These are phyloP conservation scores for Triplophysa yarkandensis DNA, from an alignment of 2,797 vertebrate species.

Conservation along the genomic window DNA sequence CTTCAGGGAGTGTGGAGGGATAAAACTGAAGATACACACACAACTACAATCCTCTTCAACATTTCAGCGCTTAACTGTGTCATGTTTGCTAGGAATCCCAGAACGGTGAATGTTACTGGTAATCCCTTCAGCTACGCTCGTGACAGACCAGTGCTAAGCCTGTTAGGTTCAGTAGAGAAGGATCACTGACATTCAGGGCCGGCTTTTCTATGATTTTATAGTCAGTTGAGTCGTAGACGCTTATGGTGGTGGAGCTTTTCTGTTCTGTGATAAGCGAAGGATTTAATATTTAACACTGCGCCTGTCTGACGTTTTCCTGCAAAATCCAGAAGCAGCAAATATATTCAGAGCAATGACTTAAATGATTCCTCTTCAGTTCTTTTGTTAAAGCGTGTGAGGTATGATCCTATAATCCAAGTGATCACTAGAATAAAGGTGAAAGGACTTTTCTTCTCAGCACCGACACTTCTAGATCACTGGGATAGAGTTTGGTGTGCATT, in stretches of 20 bases:
- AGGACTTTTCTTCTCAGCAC: slow-evolving; percentile 18
- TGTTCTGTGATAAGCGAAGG: slow-evolving; percentile 2
- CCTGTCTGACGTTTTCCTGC: slow-evolving; percentile 7
- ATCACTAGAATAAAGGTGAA: slow-evolving; percentile 38
- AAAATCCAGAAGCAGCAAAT: slow-evolving; percentile 56
- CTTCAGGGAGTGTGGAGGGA: slow-evolving; percentile 55
- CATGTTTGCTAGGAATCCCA: slow-evolving; percentile 58
- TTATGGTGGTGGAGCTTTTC: slow-evolving; percentile 14
- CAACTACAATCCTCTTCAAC: slow-evolving; percentile 30
- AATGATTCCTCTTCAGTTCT: slow-evolving; percentile 9
- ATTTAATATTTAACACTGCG: slow-evolving; percentile 38
- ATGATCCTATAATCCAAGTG: slow-evolving; percentile 35
- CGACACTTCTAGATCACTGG: slow-evolving; percentile 25
- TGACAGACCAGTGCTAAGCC: slow-evolving; percentile 70
- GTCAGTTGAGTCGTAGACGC: background rate
- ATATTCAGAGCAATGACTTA: slow-evolving; percentile 14
- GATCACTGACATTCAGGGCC: slow-evolving; percentile 62
- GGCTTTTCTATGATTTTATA: slow-evolving; percentile 44
- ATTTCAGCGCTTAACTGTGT: slow-evolving; percentile 68
- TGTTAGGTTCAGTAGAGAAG: slow-evolving; percentile 65
- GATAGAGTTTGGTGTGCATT: slow-evolving; percentile 40
- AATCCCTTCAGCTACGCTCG: slow-evolving; percentile 69
- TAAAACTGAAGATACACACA: slow-evolving; percentile 51
- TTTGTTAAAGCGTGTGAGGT: slow-evolving; percentile 27
- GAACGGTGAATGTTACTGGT: slow-evolving; percentile 60